Evolutionary conservation across 2,113 vertebrate species (phyloP).

Genomic region (Tetrao urogallus): DNA sequence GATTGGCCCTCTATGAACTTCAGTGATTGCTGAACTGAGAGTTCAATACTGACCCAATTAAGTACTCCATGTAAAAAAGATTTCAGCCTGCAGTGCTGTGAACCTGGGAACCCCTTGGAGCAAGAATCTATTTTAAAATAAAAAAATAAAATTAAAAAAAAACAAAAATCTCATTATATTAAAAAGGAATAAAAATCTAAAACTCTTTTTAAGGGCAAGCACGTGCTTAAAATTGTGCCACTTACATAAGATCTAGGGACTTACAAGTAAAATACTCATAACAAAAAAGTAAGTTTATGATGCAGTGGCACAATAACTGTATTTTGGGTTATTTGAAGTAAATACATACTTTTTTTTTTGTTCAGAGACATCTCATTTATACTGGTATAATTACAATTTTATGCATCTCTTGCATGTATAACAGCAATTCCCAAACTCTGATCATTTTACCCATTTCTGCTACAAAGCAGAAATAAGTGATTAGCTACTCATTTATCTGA

Average conservation of each 20-base stretch:
- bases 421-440: neutral
- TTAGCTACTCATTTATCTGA: slow-evolving; percentile 22
- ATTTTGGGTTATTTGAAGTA: neutral
- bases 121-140: neutral
- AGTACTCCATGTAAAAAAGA: neutral
- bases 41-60: neutral
- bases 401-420: neutral
- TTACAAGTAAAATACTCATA: neutral
- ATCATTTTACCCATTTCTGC: slow-evolving; percentile 1
- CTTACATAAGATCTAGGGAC: neutral
- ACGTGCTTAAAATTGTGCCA: neutral
- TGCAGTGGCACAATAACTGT: neutral
- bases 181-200: neutral
- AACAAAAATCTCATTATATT: neutral
- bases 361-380: neutral
- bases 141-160: neutral
- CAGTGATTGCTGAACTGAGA: neutral
- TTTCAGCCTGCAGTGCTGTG: neutral
- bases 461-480: neutral
- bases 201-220: neutral
- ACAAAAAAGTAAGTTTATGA: neutral
- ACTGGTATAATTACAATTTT: neutral
- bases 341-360: neutral
- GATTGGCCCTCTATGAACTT: neutral
- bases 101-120: neutral